Conservation (phyloP, 2,113 vertebrate species). For the Ranitomeya variabilis region DNA sequence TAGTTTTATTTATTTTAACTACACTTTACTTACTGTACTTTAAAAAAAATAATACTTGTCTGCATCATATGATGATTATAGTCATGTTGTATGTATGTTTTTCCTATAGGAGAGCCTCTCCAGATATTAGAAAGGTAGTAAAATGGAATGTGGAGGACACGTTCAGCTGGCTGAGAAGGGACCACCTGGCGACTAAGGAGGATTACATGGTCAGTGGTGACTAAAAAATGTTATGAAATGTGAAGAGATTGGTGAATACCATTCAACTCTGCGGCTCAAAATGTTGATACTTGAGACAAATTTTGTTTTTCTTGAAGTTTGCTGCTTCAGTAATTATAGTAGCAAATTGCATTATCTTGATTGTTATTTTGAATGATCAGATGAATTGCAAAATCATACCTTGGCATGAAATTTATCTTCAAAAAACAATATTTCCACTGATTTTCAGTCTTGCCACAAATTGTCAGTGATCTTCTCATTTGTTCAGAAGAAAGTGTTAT, state of each 20-base stretch:
- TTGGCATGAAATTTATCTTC: too few species aligned
- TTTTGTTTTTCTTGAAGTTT: too few species aligned
- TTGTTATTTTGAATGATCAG: too few species aligned
- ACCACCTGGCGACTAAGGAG: conserved; percentile 95
- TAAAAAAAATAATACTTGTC: neutral
- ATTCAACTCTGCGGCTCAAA: neutral
- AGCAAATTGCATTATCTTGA: too few species aligned
- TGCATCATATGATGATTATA: neutral
- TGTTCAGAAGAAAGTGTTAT: too few species aligned
- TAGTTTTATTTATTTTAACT: neutral
- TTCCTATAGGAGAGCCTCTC: conserved; percentile 86
- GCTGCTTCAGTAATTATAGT: too few species aligned
- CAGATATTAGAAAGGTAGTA: conserved; percentile 96
- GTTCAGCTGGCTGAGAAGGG: conserved; percentile 95
- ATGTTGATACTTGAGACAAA: neutral
- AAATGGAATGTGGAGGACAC: conserved; percentile 99
- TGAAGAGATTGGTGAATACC: neutral
- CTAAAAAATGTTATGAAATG: neutral
- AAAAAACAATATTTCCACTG: too few species aligned
- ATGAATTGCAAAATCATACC: too few species aligned
- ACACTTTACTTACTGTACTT: neutral
- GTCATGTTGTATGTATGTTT: neutral
- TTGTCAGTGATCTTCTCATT: too few species aligned
- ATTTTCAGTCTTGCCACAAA: too few species aligned
- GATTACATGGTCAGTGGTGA: conserved; percentile 91